A percentile compares a stretch with the other conserved stretches of the same genome.
Conservation (phyloP, 2,888 invertebrate genomes). For the Xylota sylvarum region DNA sequence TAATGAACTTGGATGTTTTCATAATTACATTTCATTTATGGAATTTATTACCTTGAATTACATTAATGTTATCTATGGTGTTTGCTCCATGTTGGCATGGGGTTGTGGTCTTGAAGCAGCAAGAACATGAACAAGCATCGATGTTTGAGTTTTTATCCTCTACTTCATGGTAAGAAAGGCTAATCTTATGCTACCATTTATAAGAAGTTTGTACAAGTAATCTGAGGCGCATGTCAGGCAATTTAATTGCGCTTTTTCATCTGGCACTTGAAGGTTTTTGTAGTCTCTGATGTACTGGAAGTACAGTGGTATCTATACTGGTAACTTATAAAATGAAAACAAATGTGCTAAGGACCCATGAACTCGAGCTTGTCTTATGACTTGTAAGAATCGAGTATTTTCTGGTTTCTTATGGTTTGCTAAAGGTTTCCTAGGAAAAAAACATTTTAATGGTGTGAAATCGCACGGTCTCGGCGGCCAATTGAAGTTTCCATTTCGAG, state of each 20-base stretch:
- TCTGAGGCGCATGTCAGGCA: background rate
- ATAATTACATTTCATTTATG: constrained; percentile 66
- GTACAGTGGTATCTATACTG: too few species aligned
- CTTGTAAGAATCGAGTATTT: too few species aligned
- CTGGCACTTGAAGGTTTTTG: background rate
- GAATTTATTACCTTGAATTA: constrained; percentile 62
- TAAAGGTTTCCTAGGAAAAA: too few species aligned
- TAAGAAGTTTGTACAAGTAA: background rate
- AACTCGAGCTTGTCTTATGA: too few species aligned
- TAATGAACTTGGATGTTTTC: constrained; percentile 64
- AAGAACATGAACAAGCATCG: constrained; percentile 4
- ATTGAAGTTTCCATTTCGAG: too few species aligned
- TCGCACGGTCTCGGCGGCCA: too few species aligned
- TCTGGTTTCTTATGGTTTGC: too few species aligned
- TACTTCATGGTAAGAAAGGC: background rate
- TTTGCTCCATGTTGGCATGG: background rate
- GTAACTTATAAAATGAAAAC: too few species aligned
- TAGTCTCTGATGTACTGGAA: background rate
- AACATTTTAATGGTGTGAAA: too few species aligned
- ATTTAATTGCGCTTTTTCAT: background rate
- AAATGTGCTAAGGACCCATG: too few species aligned
- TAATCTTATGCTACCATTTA: background rate
- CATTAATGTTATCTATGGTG: constrained; percentile 37
- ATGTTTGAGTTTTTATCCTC: background rate
- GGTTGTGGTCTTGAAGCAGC: background rate